Evolutionary conservation across 2,113 vertebrate genomes (phyloP), one percentile per base, ranked within the genome.

Genomic region (Callionymus lyra): DNA sequence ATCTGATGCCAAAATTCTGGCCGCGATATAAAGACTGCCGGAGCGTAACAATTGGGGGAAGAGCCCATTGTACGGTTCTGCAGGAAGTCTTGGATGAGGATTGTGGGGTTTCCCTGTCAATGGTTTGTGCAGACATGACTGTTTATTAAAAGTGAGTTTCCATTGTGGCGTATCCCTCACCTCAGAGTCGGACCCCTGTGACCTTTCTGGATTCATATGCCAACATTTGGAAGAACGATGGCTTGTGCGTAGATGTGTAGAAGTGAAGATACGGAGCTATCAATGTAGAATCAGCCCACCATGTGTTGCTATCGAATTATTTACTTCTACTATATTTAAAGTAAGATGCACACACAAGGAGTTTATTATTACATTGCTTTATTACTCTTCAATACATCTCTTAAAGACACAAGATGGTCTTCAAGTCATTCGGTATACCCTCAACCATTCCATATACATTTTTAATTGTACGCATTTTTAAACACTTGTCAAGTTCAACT

Each of bases 21-120:
- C 53, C 63, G 34, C 56, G 53, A 69, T 70, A 72, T 35, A 50
- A 59, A 57, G 56, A 56, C 17, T 19, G 49, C 40, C 18, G 18
- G 34, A 16, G 16, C 36, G 15, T 43, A 79, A 85, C 82, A 86
- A 85, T 86, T 42, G 36, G 33, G 76, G 84, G 83, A 85, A 86
- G 75, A 75, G 70, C 47, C 68, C 72, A 84, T 83, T 85, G 82
- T 83, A 36, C 63, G 27, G 57, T 38, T 47, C 53, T 65, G 66
- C 74, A 80, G 76, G 69, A 80, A 82, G 59, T 13, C n/a, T 35
- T 13, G 34, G 34, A 35, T 35, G 34, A 13, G 34, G 13, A 35
- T 11, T 35, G 34, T 35, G n/a, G 34, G 34, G 34, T 13, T 35
- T 35, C 34, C 34, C 34, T 35, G 34, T 35, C 34, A 35, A 12